Evolutionary conservation across 1,140 invertebrate species (phyloP), one percentile per base, ranked within the genome.

Genomic region (Drosophila nigrodunni): DNA sequence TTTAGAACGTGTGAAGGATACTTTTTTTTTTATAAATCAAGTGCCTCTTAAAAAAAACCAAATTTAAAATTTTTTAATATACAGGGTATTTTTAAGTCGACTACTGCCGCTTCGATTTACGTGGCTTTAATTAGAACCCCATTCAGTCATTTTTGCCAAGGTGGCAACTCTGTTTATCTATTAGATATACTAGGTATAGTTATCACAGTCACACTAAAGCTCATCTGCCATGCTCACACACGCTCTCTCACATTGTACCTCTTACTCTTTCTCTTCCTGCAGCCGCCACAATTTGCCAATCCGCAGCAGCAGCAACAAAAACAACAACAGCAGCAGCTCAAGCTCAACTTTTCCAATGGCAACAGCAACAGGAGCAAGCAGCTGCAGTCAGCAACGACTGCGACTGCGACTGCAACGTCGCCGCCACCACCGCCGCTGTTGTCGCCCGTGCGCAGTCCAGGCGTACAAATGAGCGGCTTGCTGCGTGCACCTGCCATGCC

Each of bases 401-500:
- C 58, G 62, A 35, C 34, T 13, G 15, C 43, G 21, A 46, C 62
- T 9, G 13, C 47, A 37, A 50, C 57, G 57, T 21, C 58, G 44
- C 21, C 39, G 46, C 59, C 43, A 34, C 9, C 8, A 37, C 44
- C 25, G 18, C 37, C 54, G 46, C 74, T 74, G 1, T 39, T 79
- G 65, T 88, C 83, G 41, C 83, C 83, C 18, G 72, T 80, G 57
- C 83, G 83, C 46, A 88, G 68, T 68, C 79, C 82, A 49, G 78
- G 67, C 75, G 69, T 87, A 5, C 77, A 54, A 58, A 65, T 85
- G 41, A 75, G 83, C 11, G 76, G 77, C 5, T 57, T 88, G n/a
- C 78, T 88, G n/a, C 82, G 80, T 21, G 80, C 87, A 7, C 87
- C 88, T 15, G 64, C 72, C 13, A 95, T 94, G 68, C 95, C 95